Conservation (phyloP, 2,113 vertebrate genomes). For the Sinosuthora webbiana region DNA sequence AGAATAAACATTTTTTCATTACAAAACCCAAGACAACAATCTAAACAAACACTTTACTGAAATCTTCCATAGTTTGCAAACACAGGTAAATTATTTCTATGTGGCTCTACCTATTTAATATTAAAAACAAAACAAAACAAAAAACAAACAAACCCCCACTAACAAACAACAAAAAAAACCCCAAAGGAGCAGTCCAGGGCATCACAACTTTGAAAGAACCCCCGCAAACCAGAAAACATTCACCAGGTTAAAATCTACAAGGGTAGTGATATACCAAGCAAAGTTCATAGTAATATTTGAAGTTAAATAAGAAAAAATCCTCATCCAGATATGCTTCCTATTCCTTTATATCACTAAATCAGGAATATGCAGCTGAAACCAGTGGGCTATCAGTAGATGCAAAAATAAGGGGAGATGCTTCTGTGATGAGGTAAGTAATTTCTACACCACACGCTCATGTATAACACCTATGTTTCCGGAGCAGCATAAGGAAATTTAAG, state of each 20-base stretch:
- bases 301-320: not conserved
- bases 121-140: not conserved
- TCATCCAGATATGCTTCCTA: not conserved
- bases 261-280: not conserved
- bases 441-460: not conserved
- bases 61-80: not conserved
- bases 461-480: not conserved
- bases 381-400: not conserved
- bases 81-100: not conserved
- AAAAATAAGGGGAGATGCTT: not conserved
- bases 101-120: not conserved
- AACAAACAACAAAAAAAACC: not conserved
- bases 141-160: not conserved
- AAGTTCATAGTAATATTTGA: not conserved
- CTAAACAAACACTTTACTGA: not conserved
- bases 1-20: no score
- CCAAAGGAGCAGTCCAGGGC: not conserved
- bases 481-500: not conserved
- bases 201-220: not conserved
- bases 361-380: not conserved
- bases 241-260: not conserved
- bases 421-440: not conserved
- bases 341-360: not conserved
- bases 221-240: not conserved
- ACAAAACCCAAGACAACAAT: not conserved